Evolutionary conservation across 2,888 invertebrate genomes (phyloP), one percentile per base, ranked within the genome.

Genomic region (Zhuqinia jingwanae): DNA sequence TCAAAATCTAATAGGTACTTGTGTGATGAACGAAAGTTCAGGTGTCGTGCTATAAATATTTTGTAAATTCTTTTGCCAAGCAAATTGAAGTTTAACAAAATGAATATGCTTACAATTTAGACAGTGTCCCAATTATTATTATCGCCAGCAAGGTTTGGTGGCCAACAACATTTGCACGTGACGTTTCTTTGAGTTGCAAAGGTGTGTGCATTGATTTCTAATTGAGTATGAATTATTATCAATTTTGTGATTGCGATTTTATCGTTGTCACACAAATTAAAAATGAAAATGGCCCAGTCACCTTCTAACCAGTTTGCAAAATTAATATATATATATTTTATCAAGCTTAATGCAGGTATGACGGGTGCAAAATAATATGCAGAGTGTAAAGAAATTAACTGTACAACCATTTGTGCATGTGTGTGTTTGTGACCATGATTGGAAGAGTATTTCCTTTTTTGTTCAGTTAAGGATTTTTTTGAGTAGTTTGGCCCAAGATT

Each of bases 401-500:
- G 60, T 30, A 56, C 25, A 20, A 42, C 42, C 13, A n/a, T 68
- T 30, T 50, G n/a, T n/a, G n/a, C n/a, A n/a, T n/a, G n/a, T n/a
- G n/a, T n/a, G n/a, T 56, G 50, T 60, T 60, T 30, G 60, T 77
- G 77, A 77, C 77, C 77, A 77, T 77, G 53, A 77, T 77, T 77
- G 77, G 77, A 77, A 77, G 60, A 60, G 36, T 60, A 56, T 77
- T 27, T 45, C 77, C 77, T 77, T 77, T 60, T 77, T 60, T 77
- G 77, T 60, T 42, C 36, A 3, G n/a, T 42, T 15, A 36, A 58
- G 17, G 0, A 30, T 53, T 56, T 58, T 27, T 76, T 53, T 53
- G 53, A 50, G 30, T n/a, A 20, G 47, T 5, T 53, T 42, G 58
- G 53, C 77, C 45, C 42, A 25, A 36, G 77, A 60, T 58, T 77